Conservation (phyloP, 1,140 invertebrate species). For the Scaptomyza hsui region DNA sequence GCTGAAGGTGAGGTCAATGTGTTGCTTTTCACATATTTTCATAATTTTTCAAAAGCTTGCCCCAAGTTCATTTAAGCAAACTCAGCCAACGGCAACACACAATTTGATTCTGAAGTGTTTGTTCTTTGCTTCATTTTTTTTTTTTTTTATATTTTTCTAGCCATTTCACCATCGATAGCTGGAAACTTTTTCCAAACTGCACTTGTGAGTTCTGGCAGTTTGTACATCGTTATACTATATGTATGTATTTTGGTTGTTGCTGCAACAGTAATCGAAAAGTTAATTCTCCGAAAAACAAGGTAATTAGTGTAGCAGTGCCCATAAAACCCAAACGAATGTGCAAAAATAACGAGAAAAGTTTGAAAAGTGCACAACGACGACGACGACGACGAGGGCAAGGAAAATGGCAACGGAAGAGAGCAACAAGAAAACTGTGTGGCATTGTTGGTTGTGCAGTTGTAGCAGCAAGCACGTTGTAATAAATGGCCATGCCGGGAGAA, state of each 20-base stretch:
- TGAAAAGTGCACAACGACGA: slow-evolving; percentile 60
- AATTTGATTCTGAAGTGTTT: slow-evolving; percentile 44
- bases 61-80: slow-evolving; percentile 42
- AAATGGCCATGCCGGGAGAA: slow-evolving; percentile 54
- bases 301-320: slow-evolving; percentile 79
- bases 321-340: slow-evolving; percentile 80
- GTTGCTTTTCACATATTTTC: slow-evolving; percentile 58
- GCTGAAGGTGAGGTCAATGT: slow-evolving; percentile 21
- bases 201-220: slow-evolving; percentile 59
- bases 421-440: slow-evolving; percentile 52
- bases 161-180: slow-evolving; percentile 49
- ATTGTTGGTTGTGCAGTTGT: slow-evolving; percentile 58
- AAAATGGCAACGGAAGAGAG: slow-evolving; percentile 31
- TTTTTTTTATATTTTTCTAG: not conserved
- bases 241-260: slow-evolving; percentile 16
- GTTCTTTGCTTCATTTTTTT: not conserved
- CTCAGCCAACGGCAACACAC: slow-evolving; percentile 41
- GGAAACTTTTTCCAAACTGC: slow-evolving; percentile 56
- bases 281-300: slow-evolving; percentile 82
- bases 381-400: slow-evolving; percentile 32
- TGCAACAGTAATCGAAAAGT: slow-evolving; percentile 79
- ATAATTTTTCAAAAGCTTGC: slow-evolving; percentile 57
- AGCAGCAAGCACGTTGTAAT: slow-evolving; percentile 65
- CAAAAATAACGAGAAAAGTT: slow-evolving; percentile 82
- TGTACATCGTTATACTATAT: slow-evolving; percentile 17